phyloP scores from a whole-genome alignment of 1,140 invertebrate species.

The Monochamus saltuarius region DNA sequence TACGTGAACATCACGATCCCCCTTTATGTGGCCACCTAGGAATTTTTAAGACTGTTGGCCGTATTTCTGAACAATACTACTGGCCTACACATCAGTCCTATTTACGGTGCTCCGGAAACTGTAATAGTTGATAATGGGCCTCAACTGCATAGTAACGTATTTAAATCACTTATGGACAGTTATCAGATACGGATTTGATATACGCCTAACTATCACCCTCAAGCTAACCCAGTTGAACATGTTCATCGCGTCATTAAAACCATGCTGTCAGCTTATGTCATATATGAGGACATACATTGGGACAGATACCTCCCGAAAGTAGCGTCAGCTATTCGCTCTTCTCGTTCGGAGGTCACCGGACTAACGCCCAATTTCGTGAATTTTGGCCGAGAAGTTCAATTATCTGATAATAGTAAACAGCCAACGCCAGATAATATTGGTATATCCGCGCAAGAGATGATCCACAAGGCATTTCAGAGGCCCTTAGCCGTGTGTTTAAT shows the following conservation, averaged over 20 bases:
- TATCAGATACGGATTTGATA: constrained; percentile 1
- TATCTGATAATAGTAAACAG: background rate
- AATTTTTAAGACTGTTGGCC: too few species aligned
- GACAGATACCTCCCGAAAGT: constrained; percentile 36
- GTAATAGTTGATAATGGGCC: constrained; percentile 11
- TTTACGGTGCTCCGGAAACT: constrained; percentile 29
- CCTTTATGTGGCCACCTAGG: background rate
- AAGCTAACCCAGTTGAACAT: constrained; percentile 13
- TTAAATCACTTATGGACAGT: background rate
- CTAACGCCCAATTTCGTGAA: constrained; percentile 35
- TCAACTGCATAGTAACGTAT: constrained; percentile 7
- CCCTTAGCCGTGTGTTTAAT: background rate
- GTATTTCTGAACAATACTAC: constrained; percentile 30
- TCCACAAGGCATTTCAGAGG: too few species aligned
- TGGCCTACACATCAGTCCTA: constrained; percentile 30
- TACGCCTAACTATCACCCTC: constrained; percentile 16
- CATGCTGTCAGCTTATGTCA: constrained; percentile 39
- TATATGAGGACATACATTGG: constrained; percentile 42
- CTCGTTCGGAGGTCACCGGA: constrained; percentile 40
- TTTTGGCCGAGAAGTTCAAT: constrained; percentile 20
- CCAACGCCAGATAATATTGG: background rate
- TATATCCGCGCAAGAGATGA: background rate
- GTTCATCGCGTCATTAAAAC: constrained; percentile 29
- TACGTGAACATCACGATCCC: constrained; percentile 36
- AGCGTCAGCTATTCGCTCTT: constrained; percentile 38